Conservation (phyloP, 2,797 vertebrate genomes). For the Cheirogaleus major region DNA sequence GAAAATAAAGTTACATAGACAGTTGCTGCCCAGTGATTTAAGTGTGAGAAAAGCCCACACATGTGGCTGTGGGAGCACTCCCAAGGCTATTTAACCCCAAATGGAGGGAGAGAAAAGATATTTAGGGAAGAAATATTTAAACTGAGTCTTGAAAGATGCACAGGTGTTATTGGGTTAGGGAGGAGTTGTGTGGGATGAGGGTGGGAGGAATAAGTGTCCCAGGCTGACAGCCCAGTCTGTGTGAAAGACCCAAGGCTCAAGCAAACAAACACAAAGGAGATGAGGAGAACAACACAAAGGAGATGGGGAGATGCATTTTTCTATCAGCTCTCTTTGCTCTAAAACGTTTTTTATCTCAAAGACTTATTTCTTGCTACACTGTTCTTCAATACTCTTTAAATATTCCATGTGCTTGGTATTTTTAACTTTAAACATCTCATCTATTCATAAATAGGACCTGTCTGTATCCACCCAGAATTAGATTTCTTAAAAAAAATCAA, state of each 20-base stretch:
- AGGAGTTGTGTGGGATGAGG: neutral
- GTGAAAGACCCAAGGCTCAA: neutral
- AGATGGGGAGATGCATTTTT: neutral
- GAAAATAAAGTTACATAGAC: neutral
- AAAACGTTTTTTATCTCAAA: neutral
- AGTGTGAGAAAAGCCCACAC: neutral
- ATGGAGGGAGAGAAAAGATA: neutral
- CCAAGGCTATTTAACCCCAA: neutral
- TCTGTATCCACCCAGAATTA: neutral
- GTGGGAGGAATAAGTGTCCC: neutral
- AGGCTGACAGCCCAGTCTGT: neutral
- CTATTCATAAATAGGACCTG: neutral
- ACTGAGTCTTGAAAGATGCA: neutral
- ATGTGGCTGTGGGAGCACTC: neutral
- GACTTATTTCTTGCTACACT: neutral
- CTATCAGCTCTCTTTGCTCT: neutral
- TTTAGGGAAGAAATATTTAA: neutral
- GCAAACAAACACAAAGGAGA: neutral
- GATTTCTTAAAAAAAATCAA: slow-evolving; percentile 27
- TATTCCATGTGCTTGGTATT: neutral
- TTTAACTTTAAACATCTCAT: neutral
- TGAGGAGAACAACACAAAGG: too few relatives aligned
- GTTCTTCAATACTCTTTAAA: slow-evolving; percentile 3
- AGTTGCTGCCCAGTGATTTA: neutral
- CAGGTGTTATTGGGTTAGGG: neutral